Percentiles rank a stretch among this genome's conserved stretches.
phyloP scores from a whole-genome alignment of 2,797 vertebrate species.

The Hirundo rustica region DNA sequence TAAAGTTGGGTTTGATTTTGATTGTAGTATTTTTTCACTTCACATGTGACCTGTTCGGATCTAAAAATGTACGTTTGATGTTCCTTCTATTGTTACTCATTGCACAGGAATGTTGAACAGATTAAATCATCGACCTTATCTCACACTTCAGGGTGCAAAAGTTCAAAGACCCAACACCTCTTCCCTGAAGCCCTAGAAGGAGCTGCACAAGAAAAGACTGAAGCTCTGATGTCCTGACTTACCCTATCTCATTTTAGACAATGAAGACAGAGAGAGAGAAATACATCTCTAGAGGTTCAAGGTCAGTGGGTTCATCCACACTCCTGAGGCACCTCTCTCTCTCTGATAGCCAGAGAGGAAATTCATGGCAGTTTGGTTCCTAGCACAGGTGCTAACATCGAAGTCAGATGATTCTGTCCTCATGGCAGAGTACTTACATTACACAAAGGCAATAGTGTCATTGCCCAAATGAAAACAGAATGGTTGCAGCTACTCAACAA shows the following conservation, averaged over 20 bases:
- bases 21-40: not conserved
- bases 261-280: not conserved
- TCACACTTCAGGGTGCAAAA: not conserved
- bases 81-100: not conserved
- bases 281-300: not conserved
- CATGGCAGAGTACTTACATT: not conserved
- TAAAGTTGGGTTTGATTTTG: not conserved
- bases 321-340: not conserved
- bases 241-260: not conserved
- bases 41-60: not conserved
- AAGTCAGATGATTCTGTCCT: not conserved
- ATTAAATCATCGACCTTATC: not conserved
- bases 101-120: not conserved
- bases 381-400: not conserved
- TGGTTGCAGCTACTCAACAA: not conserved
- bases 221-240: not conserved
- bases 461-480: not conserved
- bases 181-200: not conserved
- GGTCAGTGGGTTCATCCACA: not conserved
- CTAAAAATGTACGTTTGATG: not conserved
- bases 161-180: not conserved
- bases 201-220: not conserved
- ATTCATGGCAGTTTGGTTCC: not conserved
- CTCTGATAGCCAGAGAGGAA: not conserved
- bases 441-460: not conserved